These are phyloP conservation scores for Catharus fuscescens DNA, from an alignment of 2,113 vertebrate genomes.

Conservation along the genomic window DNA sequence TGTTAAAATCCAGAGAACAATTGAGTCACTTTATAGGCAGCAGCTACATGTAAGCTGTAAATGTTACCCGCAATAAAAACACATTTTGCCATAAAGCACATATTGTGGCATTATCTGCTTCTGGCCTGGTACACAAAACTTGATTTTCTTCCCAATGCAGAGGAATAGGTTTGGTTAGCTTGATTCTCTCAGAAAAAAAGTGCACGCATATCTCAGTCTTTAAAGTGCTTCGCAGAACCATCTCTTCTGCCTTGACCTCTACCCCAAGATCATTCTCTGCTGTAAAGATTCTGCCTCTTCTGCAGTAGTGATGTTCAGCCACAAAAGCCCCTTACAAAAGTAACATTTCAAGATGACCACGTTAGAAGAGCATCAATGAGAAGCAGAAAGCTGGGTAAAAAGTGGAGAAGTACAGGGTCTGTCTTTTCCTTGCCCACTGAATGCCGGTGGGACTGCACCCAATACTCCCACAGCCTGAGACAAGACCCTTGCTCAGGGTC, in stretches of 20 bases:
- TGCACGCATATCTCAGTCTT: background rate
- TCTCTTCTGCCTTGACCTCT: conserved; percentile 7
- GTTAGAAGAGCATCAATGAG: background rate
- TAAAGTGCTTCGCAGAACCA: conserved; percentile 58
- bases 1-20: conserved; percentile 63
- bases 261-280: background rate
- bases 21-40: conserved; percentile 64
- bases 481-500: background rate
- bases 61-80: conserved; percentile 71
- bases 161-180: conserved; percentile 34
- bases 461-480: background rate
- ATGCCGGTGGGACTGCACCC: background rate
- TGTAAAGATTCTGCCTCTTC: background rate
- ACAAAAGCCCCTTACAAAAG: background rate
- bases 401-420: background rate
- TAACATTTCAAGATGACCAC: background rate
- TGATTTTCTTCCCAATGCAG: conserved; percentile 35
- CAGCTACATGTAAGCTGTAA: conserved; percentile 76
- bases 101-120: conserved; percentile 69
- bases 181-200: conserved; percentile 30
- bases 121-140: conserved; percentile 64
- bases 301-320: background rate
- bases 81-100: conserved; percentile 66
- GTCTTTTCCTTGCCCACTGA: background rate
- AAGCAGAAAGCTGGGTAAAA: background rate